Percentiles rank a stretch among this genome's conserved stretches.
These are phyloP conservation scores for Limnephilus auricula DNA, from an alignment of 2,888 invertebrate species.

Conservation along the genomic window DNA sequence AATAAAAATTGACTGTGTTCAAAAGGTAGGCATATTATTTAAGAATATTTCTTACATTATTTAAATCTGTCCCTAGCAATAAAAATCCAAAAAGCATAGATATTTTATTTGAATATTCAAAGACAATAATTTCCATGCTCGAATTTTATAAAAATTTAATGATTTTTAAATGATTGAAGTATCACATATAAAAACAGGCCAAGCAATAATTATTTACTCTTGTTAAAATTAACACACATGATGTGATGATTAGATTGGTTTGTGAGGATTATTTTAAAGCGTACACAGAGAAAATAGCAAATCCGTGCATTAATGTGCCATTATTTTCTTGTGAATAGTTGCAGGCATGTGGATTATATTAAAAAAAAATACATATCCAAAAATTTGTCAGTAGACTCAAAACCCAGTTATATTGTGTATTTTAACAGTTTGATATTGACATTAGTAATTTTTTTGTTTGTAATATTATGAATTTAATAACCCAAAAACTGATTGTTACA, in stretches of 20 bases:
- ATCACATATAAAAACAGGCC: not conserved
- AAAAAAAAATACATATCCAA: not conserved
- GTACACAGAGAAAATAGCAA: not conserved
- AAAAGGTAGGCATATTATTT: not conserved
- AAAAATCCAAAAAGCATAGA: not conserved
- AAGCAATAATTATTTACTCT: not conserved
- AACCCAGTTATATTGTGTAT: not conserved
- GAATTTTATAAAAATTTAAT: not conserved
- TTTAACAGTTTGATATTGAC: not conserved
- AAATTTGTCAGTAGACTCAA: not conserved
- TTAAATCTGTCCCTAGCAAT: not conserved
- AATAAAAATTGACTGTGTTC: not conserved
- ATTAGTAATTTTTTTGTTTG: not conserved
- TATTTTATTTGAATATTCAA: not conserved
- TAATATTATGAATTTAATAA: not conserved
- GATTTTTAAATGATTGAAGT: not conserved
- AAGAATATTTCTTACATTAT: not conserved
- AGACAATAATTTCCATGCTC: not conserved
- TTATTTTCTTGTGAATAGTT: not conserved
- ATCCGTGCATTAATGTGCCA: not conserved
- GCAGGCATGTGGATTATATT: not conserved
- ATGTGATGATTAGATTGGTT: slow-evolving; percentile 5
- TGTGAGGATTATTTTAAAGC: slow-evolving; percentile 5
- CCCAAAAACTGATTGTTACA: not conserved
- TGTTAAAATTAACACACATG: not conserved